Evolutionary conservation across 2,797 vertebrate species (phyloP), one percentile per base, ranked within the genome.

Genomic region (Myripristis murdjan): DNA sequence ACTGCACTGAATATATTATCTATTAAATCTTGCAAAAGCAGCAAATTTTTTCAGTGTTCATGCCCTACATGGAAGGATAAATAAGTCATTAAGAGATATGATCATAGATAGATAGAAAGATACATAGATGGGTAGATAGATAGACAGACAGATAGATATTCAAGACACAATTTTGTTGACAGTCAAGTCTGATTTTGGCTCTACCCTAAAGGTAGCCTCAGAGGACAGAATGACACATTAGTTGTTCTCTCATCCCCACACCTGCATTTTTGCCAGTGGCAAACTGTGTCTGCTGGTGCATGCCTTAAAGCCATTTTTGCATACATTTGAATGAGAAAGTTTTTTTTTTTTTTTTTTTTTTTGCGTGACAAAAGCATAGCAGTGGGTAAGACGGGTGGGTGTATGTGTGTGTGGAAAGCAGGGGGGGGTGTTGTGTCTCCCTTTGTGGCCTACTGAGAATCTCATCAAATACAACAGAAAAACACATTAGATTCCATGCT

Each of bases 401-500:
- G 60, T 6, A 11, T 39, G 37, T 10, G 9, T 39, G 37, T 10
- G 37, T 6, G 22, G 48, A 4, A 18, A 24, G 48, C 3, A 14
- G 64, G 78, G 77, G 76, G 66, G 55, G 75, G 15, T 69, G 53
- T 22, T 31, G 69, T 77, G 66, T 35, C 7, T 72, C 58, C 60
- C 65, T 86, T 54, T 58, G 83, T 73, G 51, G 60, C 89, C 84
- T 72, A 83, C 89, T 85, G 86, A 60, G 87, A 87, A 86, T 79
- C 81, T 87, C 89, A 88, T 89, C 83, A 85, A 79, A 82, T 48
- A 84, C 60, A 59, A 77, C 66, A 79, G 64, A 74, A 82, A 89
- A 85, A 81, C 75, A 87, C 83, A 90, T 87, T 88, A 83, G 72
- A 60, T 44, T 61, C 49, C 16, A 68, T 56, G 73, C 77, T 64